Evolutionary conservation across 1,140 invertebrate species (phyloP).

Genomic region (Adelges cooleyi): DNA sequence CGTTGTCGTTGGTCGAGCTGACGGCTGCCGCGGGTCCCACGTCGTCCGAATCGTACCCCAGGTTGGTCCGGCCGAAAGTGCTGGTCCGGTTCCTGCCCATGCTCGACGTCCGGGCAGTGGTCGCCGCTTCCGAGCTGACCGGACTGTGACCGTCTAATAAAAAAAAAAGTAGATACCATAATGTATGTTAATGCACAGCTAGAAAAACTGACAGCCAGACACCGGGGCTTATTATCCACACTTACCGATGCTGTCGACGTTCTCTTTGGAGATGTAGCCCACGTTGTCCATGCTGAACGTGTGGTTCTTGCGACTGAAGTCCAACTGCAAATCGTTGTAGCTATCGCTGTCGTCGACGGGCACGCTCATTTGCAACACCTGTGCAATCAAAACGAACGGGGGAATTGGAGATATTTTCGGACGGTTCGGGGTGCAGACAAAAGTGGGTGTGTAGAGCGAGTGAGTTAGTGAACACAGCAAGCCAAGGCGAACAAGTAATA

Average conservation of each 20-base stretch:
- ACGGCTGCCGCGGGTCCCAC: slow-evolving; percentile 32
- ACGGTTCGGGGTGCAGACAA: background rate
- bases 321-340: slow-evolving; percentile 66
- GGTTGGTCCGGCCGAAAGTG: slow-evolving; percentile 39
- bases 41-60: background rate
- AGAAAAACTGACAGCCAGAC: too few species aligned
- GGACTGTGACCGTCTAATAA: slow-evolving; percentile 38
- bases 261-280: slow-evolving; percentile 72
- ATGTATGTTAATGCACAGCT: slow-evolving; percentile 32
- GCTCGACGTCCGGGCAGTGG: slow-evolving; percentile 64
- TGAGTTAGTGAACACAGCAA: background rate
- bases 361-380: slow-evolving; percentile 79
- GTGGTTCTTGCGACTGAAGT: slow-evolving; percentile 75
- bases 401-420: background rate
- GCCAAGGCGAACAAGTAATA: too few species aligned
- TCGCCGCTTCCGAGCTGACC: slow-evolving; percentile 65
- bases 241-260: slow-evolving; percentile 37
- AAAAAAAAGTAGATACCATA: background rate
- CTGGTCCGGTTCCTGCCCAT: slow-evolving; percentile 46
- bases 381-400: background rate
- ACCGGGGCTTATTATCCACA: too few species aligned
- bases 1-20: slow-evolving; percentile 68
- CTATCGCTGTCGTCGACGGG: slow-evolving; percentile 63
- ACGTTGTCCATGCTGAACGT: slow-evolving; percentile 74
- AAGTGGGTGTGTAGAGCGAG: background rate